Percentiles rank a stretch among this genome's conserved stretches.
Evolutionary conservation across 2,113 vertebrate genomes (phyloP).

Genomic region (Cichladusa arquata): DNA sequence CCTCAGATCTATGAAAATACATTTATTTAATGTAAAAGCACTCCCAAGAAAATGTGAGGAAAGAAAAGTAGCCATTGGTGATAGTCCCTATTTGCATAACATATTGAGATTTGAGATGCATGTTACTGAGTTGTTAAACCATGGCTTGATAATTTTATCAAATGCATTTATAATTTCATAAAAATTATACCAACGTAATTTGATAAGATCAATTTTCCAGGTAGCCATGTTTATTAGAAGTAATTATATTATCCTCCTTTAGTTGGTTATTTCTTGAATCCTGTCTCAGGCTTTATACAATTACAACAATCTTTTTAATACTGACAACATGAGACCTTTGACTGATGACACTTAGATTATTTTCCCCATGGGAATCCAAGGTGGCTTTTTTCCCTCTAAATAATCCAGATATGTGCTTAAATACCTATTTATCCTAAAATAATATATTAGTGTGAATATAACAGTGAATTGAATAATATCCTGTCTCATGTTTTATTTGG

Average conservation of each 20-base stretch:
- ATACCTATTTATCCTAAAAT: background rate
- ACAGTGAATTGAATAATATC: background rate
- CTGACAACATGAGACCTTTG: background rate
- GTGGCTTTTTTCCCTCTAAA: background rate
- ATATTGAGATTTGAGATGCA: background rate
- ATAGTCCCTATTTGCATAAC: background rate
- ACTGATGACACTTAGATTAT: background rate
- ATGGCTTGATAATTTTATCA: background rate
- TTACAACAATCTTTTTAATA: background rate
- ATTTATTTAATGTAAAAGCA: background rate
- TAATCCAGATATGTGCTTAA: background rate
- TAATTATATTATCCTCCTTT: conserved; percentile 15
- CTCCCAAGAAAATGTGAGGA: background rate
- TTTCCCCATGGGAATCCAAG: background rate
- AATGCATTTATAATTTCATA: conserved; percentile 1
- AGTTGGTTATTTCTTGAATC: conserved; percentile 5
- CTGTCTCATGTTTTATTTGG: background rate
- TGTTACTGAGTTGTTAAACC: background rate
- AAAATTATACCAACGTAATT: background rate
- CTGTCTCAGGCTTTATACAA: background rate
- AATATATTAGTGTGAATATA: background rate
- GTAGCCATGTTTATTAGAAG: conserved; percentile 10
- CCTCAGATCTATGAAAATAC: background rate
- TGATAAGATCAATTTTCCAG: background rate
- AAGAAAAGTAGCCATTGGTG: background rate